Conservation (phyloP, 2,797 vertebrate genomes). For the Acanthiza pusilla region DNA sequence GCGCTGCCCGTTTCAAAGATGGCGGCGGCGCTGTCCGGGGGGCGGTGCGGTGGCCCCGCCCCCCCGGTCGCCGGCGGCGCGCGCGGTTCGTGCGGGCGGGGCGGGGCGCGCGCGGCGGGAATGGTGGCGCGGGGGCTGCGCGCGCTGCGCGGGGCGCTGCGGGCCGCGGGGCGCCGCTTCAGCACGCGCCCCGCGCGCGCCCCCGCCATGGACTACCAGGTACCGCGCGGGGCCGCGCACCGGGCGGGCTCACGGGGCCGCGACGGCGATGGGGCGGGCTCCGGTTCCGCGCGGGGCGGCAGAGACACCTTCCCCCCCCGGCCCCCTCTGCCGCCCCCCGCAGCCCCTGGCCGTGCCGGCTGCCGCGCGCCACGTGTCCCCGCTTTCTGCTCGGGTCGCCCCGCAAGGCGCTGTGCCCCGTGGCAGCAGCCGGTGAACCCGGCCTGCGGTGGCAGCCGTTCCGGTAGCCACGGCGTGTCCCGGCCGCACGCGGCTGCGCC, state of each 20-base stretch:
- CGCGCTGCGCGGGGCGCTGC: neutral
- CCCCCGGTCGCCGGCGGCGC: neutral
- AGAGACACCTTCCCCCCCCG: neutral
- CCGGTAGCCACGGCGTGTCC: neutral
- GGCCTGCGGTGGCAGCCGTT: neutral
- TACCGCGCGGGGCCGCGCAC: neutral
- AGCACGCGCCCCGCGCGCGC: constrained; percentile 36
- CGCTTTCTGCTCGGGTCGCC: neutral
- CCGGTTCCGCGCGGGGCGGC: neutral
- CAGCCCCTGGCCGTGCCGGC: neutral
- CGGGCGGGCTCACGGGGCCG: neutral
- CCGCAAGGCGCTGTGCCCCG: neutral
- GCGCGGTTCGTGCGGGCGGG: neutral
- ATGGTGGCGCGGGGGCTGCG: neutral
- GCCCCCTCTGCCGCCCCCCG: neutral
- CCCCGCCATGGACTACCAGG: constrained; percentile 35
- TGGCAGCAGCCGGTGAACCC: neutral
- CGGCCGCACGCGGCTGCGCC: neutral
- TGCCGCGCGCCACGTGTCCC: neutral
- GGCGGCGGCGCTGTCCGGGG: neutral
- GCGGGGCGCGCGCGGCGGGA: neutral
- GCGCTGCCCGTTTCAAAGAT: constrained; percentile 6
- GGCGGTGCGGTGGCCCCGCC: neutral
- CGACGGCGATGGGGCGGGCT: too few species aligned
- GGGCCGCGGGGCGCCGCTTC: neutral